A percentile compares a stretch with the other conserved stretches of the same genome.
phyloP scores from a whole-genome alignment of 2,113 vertebrate genomes.

The Stomatorhinus ivindoensis region DNA sequence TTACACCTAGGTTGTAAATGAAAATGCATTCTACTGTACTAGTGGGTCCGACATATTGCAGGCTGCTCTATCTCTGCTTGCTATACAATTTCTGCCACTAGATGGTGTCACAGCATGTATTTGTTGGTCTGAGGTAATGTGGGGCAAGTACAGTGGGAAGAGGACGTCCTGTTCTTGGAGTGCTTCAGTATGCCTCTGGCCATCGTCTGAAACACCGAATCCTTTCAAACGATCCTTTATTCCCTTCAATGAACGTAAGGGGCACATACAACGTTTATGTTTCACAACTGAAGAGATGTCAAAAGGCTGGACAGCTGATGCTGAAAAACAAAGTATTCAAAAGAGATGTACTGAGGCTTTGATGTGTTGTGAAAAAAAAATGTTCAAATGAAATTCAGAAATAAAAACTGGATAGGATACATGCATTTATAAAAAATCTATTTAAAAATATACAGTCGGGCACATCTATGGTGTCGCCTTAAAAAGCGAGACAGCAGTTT shows the following conservation, averaged over 20 bases:
- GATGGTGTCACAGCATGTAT: background rate
- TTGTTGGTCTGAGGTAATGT: background rate
- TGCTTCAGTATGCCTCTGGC: background rate
- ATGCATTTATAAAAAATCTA: background rate
- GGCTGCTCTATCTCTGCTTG: background rate
- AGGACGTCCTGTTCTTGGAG: background rate
- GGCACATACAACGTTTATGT: background rate
- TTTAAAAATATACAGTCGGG: background rate
- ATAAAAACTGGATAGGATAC: background rate
- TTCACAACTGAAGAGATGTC: background rate
- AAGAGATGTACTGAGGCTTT: background rate
- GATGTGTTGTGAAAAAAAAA: background rate
- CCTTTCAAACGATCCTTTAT: slow-evolving; percentile 8
- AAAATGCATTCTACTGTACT: background rate
- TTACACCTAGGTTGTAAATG: background rate
- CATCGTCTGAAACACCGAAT: background rate
- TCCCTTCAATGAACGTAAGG: background rate
- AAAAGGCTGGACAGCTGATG: background rate
- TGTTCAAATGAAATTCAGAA: background rate
- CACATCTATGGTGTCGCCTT: background rate
- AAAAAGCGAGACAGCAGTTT: background rate
- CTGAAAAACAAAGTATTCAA: background rate
- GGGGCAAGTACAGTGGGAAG: background rate
- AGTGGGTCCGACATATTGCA: background rate
- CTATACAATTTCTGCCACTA: slow-evolving; percentile 2